A percentile compares a stretch with the other conserved stretches of the same genome.
Evolutionary conservation across 1,140 invertebrate species (phyloP).

Genomic region (Tetramorium parvispinum): DNA sequence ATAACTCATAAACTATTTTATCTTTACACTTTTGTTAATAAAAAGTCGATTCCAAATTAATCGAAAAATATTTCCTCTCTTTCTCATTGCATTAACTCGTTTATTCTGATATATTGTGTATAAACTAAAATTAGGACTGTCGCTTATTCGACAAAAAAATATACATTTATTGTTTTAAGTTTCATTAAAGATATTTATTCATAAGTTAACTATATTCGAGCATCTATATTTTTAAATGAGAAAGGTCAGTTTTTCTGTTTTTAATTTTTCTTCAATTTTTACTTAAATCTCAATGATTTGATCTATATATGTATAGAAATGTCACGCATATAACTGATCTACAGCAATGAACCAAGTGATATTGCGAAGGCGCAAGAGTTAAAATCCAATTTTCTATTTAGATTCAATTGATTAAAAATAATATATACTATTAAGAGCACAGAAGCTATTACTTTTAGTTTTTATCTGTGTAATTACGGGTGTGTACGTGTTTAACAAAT

Average conservation of each 20-base stretch:
- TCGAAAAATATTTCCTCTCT: not conserved
- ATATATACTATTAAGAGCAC: not conserved
- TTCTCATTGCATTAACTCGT: not conserved
- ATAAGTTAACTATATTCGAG: not conserved
- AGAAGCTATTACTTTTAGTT: not conserved
- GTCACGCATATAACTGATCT: not conserved
- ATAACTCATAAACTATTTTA: not conserved
- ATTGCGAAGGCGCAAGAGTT: not conserved
- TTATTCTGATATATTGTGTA: not conserved
- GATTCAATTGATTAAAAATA: not conserved
- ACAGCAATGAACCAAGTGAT: not conserved
- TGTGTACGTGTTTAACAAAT: not conserved
- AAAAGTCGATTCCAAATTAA: not conserved
- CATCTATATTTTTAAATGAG: not conserved
- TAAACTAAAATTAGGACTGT: not conserved
- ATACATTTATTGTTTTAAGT: not conserved
- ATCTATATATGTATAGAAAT: not conserved
- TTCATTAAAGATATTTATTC: constrained; percentile 16
- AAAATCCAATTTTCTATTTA: not conserved
- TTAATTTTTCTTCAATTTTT: not conserved
- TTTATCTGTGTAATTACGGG: not conserved
- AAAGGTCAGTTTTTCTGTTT: not conserved
- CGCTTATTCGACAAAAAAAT: not conserved
- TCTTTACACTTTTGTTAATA: not conserved
- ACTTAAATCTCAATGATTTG: not conserved